Conservation (phyloP, 2,797 vertebrate genomes). For the Anniella stebbinsi region DNA sequence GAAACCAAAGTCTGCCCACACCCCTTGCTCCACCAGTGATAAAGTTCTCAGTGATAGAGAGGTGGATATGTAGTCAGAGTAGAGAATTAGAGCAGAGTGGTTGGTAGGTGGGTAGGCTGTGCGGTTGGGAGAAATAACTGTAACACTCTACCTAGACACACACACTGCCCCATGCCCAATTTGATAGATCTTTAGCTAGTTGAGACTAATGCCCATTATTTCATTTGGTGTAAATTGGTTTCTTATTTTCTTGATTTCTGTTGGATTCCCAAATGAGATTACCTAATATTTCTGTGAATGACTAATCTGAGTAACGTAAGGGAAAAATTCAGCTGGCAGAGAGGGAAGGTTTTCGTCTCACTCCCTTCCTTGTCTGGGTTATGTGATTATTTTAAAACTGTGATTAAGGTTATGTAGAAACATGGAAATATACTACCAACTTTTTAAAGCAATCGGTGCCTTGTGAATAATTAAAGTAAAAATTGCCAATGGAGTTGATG, state of each 20-base stretch:
- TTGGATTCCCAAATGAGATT: not conserved
- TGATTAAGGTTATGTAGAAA: conserved; percentile 20
- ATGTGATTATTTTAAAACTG: conserved; percentile 15
- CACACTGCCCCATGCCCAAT: not conserved
- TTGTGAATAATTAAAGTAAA: conserved; percentile 42
- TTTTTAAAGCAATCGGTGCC: conserved; percentile 31
- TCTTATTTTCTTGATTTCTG: not conserved
- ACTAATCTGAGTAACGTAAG: not conserved
- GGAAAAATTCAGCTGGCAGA: not conserved
- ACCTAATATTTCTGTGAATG: not conserved
- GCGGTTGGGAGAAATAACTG: not conserved
- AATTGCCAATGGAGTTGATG: conserved; percentile 28
- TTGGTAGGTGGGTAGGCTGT: not conserved
- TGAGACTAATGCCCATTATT: not conserved
- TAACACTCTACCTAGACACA: not conserved
- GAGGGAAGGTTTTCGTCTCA: not conserved
- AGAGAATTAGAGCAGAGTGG: too few relatives aligned
- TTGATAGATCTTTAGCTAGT: not conserved
- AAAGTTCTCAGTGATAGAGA: not conserved
- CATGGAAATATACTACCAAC: conserved; percentile 32
- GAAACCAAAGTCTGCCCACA: not conserved
- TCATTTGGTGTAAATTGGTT: not conserved
- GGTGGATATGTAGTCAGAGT: not conserved
- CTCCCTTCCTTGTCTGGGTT: not conserved
- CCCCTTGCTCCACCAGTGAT: not conserved